phyloP scores from a whole-genome alignment of 2,888 invertebrate species.

The Drosophila phalerata region DNA sequence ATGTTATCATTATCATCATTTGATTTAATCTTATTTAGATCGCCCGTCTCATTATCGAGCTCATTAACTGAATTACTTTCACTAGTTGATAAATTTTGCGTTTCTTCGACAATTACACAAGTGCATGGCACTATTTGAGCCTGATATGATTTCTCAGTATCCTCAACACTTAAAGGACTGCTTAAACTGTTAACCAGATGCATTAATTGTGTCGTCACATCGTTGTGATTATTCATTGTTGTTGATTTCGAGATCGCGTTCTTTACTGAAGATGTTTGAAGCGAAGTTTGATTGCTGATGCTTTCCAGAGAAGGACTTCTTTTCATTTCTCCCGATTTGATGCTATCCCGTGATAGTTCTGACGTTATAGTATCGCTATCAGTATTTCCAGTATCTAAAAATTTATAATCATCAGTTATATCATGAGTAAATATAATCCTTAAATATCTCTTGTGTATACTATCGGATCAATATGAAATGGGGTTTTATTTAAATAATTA shows the following conservation, averaged over 20 bases:
- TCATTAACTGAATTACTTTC: neutral
- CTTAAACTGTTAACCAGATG: constrained; percentile 57
- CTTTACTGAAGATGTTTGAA: constrained; percentile 27
- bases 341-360: constrained; percentile 80
- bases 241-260: constrained; percentile 11
- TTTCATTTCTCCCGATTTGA: constrained; percentile 45
- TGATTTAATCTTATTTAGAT: constrained; percentile 7
- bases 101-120: constrained; percentile 67
- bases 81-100: constrained; percentile 12
- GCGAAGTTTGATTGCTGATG: constrained; percentile 59
- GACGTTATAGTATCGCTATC: constrained; percentile 82
- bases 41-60: constrained; percentile 1
- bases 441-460: neutral
- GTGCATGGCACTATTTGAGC: constrained; percentile 75
- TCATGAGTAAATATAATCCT: no score
- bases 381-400: constrained; percentile 62
- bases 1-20: constrained; percentile 14
- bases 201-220: constrained; percentile 65
- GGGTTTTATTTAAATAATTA: no score
- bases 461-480: no score
- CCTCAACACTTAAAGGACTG: constrained; percentile 45
- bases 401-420: no score
- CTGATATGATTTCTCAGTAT: constrained; percentile 57
- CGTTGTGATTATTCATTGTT: constrained; percentile 20
- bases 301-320: constrained; percentile 66